These are phyloP conservation scores for Syrphus vitripennis DNA, from an alignment of 2,888 invertebrate genomes.

Conservation along the genomic window DNA sequence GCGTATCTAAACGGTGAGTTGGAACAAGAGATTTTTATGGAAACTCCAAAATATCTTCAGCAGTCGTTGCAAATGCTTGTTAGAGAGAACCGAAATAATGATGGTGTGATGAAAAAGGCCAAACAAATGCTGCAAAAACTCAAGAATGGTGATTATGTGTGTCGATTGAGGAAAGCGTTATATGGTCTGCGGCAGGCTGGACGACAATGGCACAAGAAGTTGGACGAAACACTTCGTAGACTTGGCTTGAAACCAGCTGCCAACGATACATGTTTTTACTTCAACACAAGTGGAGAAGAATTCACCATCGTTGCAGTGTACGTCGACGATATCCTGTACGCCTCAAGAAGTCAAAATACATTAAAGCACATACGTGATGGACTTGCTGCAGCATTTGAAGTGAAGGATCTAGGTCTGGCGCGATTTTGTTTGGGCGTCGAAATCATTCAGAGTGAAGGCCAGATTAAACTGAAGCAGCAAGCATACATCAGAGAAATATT, in stretches of 20 bases:
- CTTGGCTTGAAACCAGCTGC: conserved; percentile 8
- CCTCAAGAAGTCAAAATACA: no score
- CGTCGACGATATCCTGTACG: conserved; percentile 17
- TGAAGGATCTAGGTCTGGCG: conserved; percentile 32
- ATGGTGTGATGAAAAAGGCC: conserved; percentile 21
- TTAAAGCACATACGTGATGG: neutral
- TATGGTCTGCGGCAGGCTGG: no score
- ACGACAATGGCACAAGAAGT: no score
- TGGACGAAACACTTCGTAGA: neutral
- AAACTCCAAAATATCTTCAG: conserved; percentile 33
- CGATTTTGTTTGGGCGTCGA: conserved; percentile 18
- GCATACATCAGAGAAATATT: conserved; percentile 23
- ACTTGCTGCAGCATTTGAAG: conserved; percentile 10
- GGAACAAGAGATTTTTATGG: conserved; percentile 49
- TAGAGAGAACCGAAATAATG: no score
- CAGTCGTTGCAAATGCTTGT: conserved; percentile 17
- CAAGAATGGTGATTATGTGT: conserved; percentile 12
- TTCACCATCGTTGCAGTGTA: conserved; percentile 23
- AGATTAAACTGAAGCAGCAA: conserved; percentile 21
- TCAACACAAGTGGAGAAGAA: neutral
- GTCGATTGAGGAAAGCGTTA: conserved; percentile 9
- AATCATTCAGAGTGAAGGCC: conserved; percentile 21
- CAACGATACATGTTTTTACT: conserved; percentile 13
- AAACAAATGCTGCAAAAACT: conserved; percentile 23
- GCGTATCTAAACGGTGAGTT: no score